These are phyloP conservation scores for Chrosomus eos DNA, from an alignment of 2,797 vertebrate genomes.

Conservation along the genomic window DNA sequence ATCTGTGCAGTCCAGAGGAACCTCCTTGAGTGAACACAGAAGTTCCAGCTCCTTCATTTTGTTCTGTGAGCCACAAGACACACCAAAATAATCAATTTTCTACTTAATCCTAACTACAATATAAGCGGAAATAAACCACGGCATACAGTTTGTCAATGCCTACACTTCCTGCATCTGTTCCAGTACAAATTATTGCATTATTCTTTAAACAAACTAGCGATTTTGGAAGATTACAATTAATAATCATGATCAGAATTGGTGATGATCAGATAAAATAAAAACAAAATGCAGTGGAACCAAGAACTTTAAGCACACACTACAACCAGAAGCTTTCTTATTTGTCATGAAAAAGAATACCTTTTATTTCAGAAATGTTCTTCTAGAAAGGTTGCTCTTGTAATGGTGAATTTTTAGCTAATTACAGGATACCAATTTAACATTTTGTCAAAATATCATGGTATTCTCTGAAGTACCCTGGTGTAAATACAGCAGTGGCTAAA, in stretches of 20 bases:
- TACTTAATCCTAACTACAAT: background rate
- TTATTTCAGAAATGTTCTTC: no score
- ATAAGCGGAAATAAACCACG: background rate
- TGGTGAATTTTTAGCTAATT: no score
- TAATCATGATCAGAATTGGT: background rate
- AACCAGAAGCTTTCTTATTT: no score
- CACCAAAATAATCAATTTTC: background rate
- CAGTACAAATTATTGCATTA: background rate
- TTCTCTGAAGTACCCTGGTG: no score
- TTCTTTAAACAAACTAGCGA: background rate
- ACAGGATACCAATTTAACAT: no score
- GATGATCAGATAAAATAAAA: no score
- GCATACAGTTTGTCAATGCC: background rate
- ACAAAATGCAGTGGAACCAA: background rate
- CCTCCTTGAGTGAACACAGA: slow-evolving; percentile 95
- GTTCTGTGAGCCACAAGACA: slow-evolving; percentile 78
- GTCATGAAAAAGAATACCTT: no score
- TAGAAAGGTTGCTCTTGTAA: no score
- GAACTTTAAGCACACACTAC: background rate
- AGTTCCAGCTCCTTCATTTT: slow-evolving; percentile 98
- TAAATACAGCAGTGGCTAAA: no score
- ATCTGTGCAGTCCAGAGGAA: slow-evolving; percentile 92
- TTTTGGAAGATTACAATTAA: background rate
- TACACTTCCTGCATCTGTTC: background rate
- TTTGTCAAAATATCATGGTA: no score